Percentiles rank a stretch among this genome's conserved stretches.
phyloP scores from a whole-genome alignment of 2,113 vertebrate genomes.

The Chionodraco myersi region DNA sequence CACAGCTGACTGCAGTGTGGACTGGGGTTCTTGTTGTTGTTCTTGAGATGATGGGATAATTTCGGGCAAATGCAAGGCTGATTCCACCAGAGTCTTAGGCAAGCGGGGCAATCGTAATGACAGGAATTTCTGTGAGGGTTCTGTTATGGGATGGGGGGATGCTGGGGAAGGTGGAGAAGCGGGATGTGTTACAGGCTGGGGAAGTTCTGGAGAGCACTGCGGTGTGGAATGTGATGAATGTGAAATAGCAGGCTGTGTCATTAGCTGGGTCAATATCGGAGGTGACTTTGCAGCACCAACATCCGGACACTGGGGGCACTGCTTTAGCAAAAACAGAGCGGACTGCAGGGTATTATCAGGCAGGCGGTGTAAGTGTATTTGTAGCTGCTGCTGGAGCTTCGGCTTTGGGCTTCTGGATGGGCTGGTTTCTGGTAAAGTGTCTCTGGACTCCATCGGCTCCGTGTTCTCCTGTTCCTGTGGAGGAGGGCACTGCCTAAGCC shows the following conservation, averaged over 20 bases:
- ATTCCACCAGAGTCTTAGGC: constrained; percentile 55
- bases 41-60: neutral
- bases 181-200: constrained; percentile 24
- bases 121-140: constrained; percentile 33
- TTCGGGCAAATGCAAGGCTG: constrained; percentile 22
- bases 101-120: constrained; percentile 69
- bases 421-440: constrained; percentile 63
- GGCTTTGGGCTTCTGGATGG: constrained; percentile 62
- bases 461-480: constrained; percentile 74
- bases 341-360: constrained; percentile 75
- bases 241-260: constrained; percentile 37
- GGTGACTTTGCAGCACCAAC: constrained; percentile 8
- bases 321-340: constrained; percentile 25
- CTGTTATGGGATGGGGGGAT: constrained; percentile 8
- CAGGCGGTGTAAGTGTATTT: constrained; percentile 77
- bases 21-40: neutral
- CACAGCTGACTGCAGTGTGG: neutral
- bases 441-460: constrained; percentile 65
- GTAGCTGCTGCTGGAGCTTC: constrained; percentile 59
- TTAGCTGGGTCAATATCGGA: constrained; percentile 25
- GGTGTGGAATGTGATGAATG: constrained; percentile 26
- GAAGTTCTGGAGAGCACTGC: constrained; percentile 16
- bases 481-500: constrained; percentile 83
- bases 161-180: constrained; percentile 10
- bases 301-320: constrained; percentile 39